Evolutionary conservation across 2,113 vertebrate species (phyloP), one percentile per base, ranked within the genome.

Genomic region (Merops nubicus): DNA sequence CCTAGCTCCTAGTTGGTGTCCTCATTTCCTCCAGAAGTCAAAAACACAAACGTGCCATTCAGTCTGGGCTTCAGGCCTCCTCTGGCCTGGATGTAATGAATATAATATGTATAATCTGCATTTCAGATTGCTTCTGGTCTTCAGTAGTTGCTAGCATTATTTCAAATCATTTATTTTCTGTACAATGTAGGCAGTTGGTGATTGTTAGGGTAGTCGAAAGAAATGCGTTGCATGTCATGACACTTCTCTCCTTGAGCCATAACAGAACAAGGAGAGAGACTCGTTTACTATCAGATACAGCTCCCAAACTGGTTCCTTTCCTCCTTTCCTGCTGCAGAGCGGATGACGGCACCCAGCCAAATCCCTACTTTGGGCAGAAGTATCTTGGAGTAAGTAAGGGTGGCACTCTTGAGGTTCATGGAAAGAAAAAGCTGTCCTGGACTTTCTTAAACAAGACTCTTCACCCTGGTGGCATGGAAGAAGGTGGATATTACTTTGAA

Each of bases 371-470:
- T 91, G 99, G 99, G 22, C 97, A 96, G 60, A 99, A 99, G 96
- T 99, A 98, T 91, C 96, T 99, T 3, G 99, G 99, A 1, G 98
- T 99, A 4, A 98, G 98, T 64, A 95, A 92, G 3, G 99, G 99
- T 3, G 99, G 99, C 25, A 98, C 98, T 1, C 98, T 99, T 2
- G 99, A 99, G 94, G 97, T 99, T 93, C 99, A 99, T 0, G 99
- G 99, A 3, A 89, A 97, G 81, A 98, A 97, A 43, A 99, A 99
- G 84, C 97, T 99, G 53, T 98, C 99, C 4, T 99, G 99, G 99
- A 99, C 99, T 0, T 99, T 99, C 88, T 98, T 99, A 48, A 99
- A 98, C 98, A 98, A 98, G 96, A 99, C 99, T 5, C 97, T 99
- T 3, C 98, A 97, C 43, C 99, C 99, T 0, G 99, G 98, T 29